Percentiles rank a stretch among this genome's conserved stretches.
Evolutionary conservation across 1,140 invertebrate species (phyloP).

Genomic region (Aradophagus sp.): DNA sequence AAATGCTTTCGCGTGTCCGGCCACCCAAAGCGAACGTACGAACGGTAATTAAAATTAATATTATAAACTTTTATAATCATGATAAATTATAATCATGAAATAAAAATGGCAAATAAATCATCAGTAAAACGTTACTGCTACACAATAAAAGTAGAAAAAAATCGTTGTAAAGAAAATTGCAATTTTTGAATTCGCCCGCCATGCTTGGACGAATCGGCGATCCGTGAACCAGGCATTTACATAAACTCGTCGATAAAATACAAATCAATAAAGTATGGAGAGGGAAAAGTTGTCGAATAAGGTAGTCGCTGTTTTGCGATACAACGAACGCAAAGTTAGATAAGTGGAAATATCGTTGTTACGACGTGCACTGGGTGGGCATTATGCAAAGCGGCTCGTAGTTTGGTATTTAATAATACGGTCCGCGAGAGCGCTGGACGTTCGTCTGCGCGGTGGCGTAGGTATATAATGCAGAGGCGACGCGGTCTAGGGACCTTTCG

Average conservation of each 20-base stretch:
- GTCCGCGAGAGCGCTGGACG: conserved; percentile 29
- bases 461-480: conserved; percentile 15
- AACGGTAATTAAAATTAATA: conserved; percentile 27
- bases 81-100: too few relatives aligned
- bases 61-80: conserved; percentile 23
- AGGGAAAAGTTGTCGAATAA: neutral
- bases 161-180: conserved; percentile 1
- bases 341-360: conserved; percentile 10
- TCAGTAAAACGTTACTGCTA: too few relatives aligned
- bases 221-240: too few relatives aligned
- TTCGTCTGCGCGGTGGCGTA: too few relatives aligned
- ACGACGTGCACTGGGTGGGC: conserved; percentile 37
- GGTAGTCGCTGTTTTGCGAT: neutral
- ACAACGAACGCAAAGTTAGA: neutral
- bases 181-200: too few relatives aligned
- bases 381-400: conserved; percentile 52
- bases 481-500: conserved; percentile 43
- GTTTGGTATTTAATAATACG: conserved; percentile 50
- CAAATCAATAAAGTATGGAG: too few relatives aligned
- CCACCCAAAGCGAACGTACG: conserved; percentile 30
- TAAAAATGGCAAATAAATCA: too few relatives aligned
- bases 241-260: too few relatives aligned
- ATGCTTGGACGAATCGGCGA: too few relatives aligned
- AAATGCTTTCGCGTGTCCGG: conserved; percentile 34
- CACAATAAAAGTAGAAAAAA: too few relatives aligned